These are phyloP conservation scores for Melolontha melolontha DNA, from an alignment of 2,888 invertebrate genomes.

Conservation along the genomic window DNA sequence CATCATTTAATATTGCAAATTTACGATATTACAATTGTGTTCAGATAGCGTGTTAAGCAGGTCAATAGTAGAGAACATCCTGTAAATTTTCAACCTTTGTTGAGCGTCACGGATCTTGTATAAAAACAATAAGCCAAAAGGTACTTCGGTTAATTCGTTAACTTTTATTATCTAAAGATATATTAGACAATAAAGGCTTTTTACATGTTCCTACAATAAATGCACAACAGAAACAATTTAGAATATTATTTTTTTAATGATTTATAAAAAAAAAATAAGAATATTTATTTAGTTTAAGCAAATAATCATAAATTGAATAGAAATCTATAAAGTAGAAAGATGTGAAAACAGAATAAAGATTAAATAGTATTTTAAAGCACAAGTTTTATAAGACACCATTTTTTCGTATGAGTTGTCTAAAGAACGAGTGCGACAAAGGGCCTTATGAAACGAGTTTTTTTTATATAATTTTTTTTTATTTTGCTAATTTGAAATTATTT, in stretches of 20 bases:
- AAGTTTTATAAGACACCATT: too few species aligned
- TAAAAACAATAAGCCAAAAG: constrained; percentile 7
- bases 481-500: too few species aligned
- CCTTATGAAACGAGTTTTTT: too few species aligned
- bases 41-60: constrained; percentile 31
- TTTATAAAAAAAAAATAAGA: not conserved
- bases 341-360: too few species aligned
- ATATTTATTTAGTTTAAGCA: too few species aligned
- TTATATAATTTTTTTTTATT: too few species aligned
- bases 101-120: not conserved
- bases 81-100: constrained; percentile 3
- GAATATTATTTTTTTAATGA: not conserved
- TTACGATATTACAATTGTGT: constrained; percentile 32
- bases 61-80: constrained; percentile 29
- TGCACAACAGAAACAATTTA: not conserved
- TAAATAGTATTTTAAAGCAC: too few species aligned
- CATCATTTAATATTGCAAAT: constrained; percentile 22
- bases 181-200: not conserved
- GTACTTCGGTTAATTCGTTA: constrained; percentile 2
- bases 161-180: not conserved
- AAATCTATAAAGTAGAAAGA: too few species aligned
- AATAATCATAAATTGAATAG: too few species aligned
- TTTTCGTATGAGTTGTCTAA: too few species aligned
- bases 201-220: too few species aligned
- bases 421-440: too few species aligned